Evolutionary conservation across 2,113 vertebrate species (phyloP).

Genomic region (Crypturellus undulatus): DNA sequence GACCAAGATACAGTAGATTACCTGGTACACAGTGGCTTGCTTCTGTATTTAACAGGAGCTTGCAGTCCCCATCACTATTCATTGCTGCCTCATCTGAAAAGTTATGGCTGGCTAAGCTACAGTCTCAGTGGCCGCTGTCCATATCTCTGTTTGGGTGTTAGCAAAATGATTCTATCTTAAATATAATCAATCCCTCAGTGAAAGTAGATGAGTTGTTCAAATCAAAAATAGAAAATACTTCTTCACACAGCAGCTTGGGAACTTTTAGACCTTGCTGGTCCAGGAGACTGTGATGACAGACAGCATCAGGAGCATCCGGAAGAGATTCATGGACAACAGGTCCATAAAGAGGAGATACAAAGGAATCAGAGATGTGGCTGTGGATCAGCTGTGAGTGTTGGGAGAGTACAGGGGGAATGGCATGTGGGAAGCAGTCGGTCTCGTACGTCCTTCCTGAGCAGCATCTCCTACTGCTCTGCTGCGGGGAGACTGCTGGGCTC

Average conservation of each 20-base stretch:
- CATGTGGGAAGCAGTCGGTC: neutral
- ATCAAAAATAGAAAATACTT: neutral
- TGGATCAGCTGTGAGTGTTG: neutral
- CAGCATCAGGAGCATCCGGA: neutral
- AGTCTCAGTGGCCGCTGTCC: neutral
- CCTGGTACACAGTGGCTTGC: neutral
- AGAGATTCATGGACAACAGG: neutral
- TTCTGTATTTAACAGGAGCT: neutral
- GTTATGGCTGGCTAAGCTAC: neutral
- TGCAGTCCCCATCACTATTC: neutral
- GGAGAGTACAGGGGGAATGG: neutral
- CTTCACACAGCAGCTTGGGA: neutral
- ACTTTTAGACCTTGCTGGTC: neutral
- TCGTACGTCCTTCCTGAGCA: neutral
- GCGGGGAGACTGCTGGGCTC: neutral
- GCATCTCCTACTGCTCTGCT: rapidly evolving
- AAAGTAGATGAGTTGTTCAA: neutral
- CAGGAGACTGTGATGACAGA: neutral
- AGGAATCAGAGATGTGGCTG: neutral
- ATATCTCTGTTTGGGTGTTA: neutral
- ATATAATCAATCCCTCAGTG: neutral
- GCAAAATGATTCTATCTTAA: neutral
- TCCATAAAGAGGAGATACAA: neutral
- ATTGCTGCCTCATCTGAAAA: neutral
- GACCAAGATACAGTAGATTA: neutral